phyloP scores from a whole-genome alignment of 1,140 invertebrate species.

The Dermatophagoides farinae region DNA sequence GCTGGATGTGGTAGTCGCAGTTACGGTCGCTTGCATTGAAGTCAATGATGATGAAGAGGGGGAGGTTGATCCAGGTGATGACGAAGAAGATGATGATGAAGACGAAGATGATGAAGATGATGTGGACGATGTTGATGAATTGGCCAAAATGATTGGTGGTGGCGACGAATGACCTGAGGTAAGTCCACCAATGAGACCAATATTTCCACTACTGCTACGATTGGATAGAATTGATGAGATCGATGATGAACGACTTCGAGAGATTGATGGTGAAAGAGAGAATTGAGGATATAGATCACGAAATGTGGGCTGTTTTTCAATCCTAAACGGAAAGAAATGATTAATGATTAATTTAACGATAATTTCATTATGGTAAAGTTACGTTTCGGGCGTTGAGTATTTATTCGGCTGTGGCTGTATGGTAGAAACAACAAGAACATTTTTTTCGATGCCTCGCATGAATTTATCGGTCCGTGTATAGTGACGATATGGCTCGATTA shows the following conservation, averaged over 20 bases:
- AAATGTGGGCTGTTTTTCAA: background rate
- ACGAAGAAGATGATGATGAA: too few species aligned
- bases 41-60: background rate
- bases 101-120: too few species aligned
- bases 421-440: constrained; percentile 38
- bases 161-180: too few species aligned
- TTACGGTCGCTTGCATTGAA: too few species aligned
- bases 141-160: too few species aligned
- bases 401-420: constrained; percentile 49
- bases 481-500: constrained; percentile 71
- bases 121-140: too few species aligned
- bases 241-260: background rate
- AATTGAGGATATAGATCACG: background rate
- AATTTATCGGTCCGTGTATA: constrained; percentile 90
- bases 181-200: too few species aligned
- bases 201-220: too few species aligned
- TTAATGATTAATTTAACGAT: background rate
- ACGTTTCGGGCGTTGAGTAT: background rate
- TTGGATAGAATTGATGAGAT: background rate
- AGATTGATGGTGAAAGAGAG: background rate
- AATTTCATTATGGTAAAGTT: background rate
- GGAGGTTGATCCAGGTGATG: background rate
- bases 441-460: constrained; percentile 73
- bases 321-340: background rate
- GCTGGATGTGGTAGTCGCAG: too few species aligned